Evolutionary conservation across 1,140 invertebrate species (phyloP).

Genomic region (Charaxes varanes): DNA sequence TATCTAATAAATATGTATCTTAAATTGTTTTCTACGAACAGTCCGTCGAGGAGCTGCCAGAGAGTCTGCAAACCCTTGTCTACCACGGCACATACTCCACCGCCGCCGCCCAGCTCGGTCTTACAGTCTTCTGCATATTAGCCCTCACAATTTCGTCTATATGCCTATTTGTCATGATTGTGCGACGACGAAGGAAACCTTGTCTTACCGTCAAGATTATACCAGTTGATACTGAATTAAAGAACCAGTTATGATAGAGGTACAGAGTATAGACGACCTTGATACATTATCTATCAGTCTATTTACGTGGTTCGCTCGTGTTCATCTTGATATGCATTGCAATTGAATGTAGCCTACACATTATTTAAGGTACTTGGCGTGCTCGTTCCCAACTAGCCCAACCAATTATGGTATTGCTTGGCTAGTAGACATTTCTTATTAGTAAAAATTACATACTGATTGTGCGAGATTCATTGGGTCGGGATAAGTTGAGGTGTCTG

Average conservation of each 20-base stretch:
- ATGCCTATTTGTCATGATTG: conserved; percentile 39
- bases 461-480: too few species aligned
- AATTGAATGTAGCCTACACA: too few species aligned
- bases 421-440: too few species aligned
- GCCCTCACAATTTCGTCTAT: conserved; percentile 38
- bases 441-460: too few species aligned
- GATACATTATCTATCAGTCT: too few species aligned
- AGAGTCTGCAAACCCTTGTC: conserved; percentile 49
- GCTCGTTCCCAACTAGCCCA: too few species aligned
- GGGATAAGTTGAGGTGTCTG: too few species aligned
- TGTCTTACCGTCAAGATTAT: conserved; percentile 37
- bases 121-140: conserved; percentile 46
- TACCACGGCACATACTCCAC: conserved; percentile 71
- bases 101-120: conserved; percentile 48
- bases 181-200: conserved; percentile 38
- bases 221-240: conserved; percentile 11
- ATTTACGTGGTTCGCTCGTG: too few species aligned
- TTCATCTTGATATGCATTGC: too few species aligned
- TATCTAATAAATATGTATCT: background rate
- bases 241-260: conserved; percentile 8
- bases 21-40: conserved; percentile 32
- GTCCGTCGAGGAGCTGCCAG: conserved; percentile 58
- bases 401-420: too few species aligned
- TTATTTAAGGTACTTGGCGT: too few species aligned
- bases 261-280: too few species aligned